These are phyloP conservation scores for Drosophila auraria DNA, from an alignment of 1,140 invertebrate species.

Conservation along the genomic window DNA sequence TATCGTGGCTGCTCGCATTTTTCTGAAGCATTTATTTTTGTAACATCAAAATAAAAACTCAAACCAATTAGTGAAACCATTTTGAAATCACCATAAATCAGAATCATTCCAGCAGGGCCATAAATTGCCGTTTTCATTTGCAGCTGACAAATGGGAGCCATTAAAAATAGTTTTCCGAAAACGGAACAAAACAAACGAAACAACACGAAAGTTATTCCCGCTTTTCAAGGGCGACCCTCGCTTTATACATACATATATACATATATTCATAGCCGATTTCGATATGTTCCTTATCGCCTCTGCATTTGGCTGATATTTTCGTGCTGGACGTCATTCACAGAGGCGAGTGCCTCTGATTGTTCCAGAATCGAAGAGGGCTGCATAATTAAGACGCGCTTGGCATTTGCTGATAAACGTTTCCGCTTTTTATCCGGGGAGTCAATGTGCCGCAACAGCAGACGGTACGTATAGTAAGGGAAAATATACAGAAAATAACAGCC, in stretches of 20 bases:
- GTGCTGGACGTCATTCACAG: slow-evolving; percentile 15
- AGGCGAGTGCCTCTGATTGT: slow-evolving; percentile 30
- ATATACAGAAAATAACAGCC: slow-evolving; percentile 6
- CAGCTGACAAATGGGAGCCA: slow-evolving; percentile 45
- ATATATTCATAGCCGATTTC: slow-evolving; percentile 11
- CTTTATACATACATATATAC: slow-evolving; percentile 5
- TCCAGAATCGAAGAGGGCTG: slow-evolving; percentile 22
- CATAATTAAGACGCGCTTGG: slow-evolving; percentile 40
- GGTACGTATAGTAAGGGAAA: slow-evolving; percentile 1
- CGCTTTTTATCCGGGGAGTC: slow-evolving; percentile 30
- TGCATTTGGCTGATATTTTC: slow-evolving; percentile 27
- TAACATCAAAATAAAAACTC: slow-evolving; percentile 24
- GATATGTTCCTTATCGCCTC: slow-evolving; percentile 39
- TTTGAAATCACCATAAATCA: slow-evolving; percentile 45
- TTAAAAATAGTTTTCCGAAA: slow-evolving; percentile 42
- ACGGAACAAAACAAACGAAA: slow-evolving; percentile 1
- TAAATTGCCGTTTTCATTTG: slow-evolving; percentile 46
- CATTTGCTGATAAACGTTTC: slow-evolving; percentile 49
- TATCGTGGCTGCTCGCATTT: slow-evolving; percentile 11
- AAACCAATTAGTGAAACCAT: slow-evolving; percentile 44
- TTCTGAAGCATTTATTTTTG: slow-evolving; percentile 17
- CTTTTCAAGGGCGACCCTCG: slow-evolving; percentile 40
- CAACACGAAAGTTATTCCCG: slow-evolving; percentile 7
- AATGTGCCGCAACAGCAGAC: slow-evolving; percentile 18
- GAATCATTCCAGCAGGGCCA: slow-evolving; percentile 17